Evolutionary conservation across 1,140 invertebrate genomes (phyloP), one percentile per base, ranked within the genome.

Genomic region (Hestina assimilis): DNA sequence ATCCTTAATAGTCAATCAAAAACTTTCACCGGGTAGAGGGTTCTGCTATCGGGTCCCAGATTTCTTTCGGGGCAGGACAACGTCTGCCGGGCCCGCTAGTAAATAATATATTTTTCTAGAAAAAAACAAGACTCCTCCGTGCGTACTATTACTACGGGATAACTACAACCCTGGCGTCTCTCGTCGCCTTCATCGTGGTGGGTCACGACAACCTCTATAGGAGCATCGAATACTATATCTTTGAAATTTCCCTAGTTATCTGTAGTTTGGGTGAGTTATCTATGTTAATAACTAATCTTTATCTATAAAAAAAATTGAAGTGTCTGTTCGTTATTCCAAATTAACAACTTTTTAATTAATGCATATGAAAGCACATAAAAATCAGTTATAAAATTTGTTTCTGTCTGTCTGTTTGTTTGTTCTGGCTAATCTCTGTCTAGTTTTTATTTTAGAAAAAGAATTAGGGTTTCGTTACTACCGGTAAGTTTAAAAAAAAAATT

Each of bases 91-190:
- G n/a, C n/a, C n/a, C n/a, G n/a, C n/a, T n/a, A n/a, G n/a, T n/a
- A n/a, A n/a, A n/a, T n/a, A n/a, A n/a, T n/a, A n/a, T n/a, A n/a
- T n/a, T n/a, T n/a, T 57, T 47, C 60, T 12, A 76, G 73, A 76
- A 76, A 71, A 59, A 26, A n/a, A 38, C 38, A 3, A 28, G 33
- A 2, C 40, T 74, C 1, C 33, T 75, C 2, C 52, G 40, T 4
- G 47, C 58, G 7, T 75, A 63, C 41, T 72, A 63, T 11, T 73
- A 69, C 38, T 76, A 73, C 21, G 65, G 64, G 4, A 59, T 69
- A 3, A 67, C 62, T 0, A 76, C 68, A 2, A 58, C 59, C 0
- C 31, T 71, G 3, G 70, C 70, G 0, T 41, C 62, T 4, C 52
- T 75, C 7, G 43, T 73, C 3, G 62, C 62, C 2, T 63, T 69